These are phyloP conservation scores for Alectura lathami DNA, from an alignment of 2,113 vertebrate genomes.

Conservation along the genomic window DNA sequence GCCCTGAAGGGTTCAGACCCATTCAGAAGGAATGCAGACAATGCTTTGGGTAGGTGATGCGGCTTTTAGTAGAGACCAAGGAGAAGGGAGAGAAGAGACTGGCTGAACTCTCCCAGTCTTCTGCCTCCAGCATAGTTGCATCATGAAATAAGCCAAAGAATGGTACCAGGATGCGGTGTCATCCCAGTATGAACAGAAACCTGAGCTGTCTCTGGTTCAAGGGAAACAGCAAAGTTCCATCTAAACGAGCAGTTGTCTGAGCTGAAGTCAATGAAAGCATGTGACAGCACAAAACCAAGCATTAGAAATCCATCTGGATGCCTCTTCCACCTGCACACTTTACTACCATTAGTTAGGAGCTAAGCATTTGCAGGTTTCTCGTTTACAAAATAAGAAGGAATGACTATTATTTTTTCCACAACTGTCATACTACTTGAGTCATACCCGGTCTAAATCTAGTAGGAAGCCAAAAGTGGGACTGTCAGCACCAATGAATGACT, in stretches of 20 bases:
- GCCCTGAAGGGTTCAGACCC: neutral
- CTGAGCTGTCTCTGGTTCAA: neutral
- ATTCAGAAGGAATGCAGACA: neutral
- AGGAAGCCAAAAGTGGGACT: conserved; percentile 8
- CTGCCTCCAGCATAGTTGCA: neutral
- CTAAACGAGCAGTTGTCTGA: neutral
- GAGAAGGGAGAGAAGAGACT: neutral
- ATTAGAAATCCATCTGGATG: neutral
- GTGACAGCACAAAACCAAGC: neutral
- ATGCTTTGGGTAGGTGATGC: neutral
- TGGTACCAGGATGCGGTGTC: neutral
- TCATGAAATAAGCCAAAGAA: neutral
- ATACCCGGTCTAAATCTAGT: conserved; percentile 23
- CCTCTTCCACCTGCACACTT: neutral
- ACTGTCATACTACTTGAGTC: neutral
- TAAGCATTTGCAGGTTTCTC: neutral
- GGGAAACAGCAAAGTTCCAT: neutral
- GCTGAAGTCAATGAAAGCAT: neutral
- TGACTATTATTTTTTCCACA: neutral
- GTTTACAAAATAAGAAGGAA: neutral
- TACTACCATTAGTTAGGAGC: neutral
- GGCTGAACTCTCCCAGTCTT: neutral
- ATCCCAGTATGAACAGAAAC: neutral
- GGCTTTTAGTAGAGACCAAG: neutral
- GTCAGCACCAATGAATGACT: neutral